These are phyloP conservation scores for Pangasianodon gigas DNA, from an alignment of 2,113 vertebrate species.

Conservation along the genomic window DNA sequence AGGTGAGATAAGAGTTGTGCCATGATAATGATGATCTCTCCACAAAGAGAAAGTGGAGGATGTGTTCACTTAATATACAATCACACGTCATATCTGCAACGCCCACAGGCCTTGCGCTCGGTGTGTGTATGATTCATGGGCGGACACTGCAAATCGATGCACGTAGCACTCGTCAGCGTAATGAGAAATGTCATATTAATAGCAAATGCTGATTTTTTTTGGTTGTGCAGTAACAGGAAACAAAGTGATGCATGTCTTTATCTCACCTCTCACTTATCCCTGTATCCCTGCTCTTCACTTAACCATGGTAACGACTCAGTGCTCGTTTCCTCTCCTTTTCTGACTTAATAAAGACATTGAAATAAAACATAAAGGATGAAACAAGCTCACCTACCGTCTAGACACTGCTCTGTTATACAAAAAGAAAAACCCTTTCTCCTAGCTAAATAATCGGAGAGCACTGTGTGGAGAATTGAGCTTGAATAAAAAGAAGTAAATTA, in stretches of 20 bases:
- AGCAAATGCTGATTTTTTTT: background rate
- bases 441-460: background rate
- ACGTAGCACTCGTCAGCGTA: background rate
- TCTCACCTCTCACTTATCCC: background rate
- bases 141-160: constrained; percentile 1
- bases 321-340: background rate
- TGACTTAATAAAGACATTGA: constrained; percentile 4
- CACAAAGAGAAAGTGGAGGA: constrained; percentile 18
- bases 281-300: background rate
- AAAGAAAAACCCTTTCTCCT: background rate
- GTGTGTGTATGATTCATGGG: constrained; percentile 35
- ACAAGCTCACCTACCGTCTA: constrained; percentile 4
- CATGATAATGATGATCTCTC: background rate
- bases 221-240: background rate
- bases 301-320: background rate
- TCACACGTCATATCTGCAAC: constrained; percentile 41
- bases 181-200: background rate
- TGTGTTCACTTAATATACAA: constrained; percentile 22
- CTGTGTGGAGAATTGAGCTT: background rate
- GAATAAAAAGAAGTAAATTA: background rate
- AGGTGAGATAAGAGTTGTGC: constrained; percentile 1
- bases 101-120: constrained; percentile 15
- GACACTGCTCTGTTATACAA: background rate
- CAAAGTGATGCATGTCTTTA: background rate
- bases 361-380: background rate